Evolutionary conservation across 2,797 vertebrate genomes (phyloP), one percentile per base, ranked within the genome.

Genomic region (Lophius americanus): DNA sequence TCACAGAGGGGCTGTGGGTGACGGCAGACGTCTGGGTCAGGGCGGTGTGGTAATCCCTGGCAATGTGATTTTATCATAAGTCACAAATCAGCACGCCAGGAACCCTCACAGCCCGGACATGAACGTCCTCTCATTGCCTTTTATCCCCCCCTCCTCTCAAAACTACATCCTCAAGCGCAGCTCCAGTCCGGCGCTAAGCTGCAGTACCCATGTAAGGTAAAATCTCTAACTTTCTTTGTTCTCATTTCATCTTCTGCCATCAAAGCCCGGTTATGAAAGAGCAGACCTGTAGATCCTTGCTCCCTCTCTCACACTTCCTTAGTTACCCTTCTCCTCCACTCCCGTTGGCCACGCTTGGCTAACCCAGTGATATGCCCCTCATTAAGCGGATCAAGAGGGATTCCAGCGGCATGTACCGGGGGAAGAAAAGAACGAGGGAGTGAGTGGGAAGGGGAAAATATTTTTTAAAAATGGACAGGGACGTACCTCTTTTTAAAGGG

Each of bases 31-130:
- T 89, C 93, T 90, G 73, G 91, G 95, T 95, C 92, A 92, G 93
- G 94, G 94, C 90, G 96, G 91, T 92, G 97, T 99, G 98, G 98
- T 98, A 99, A 99, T 99, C 98, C 97, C 97, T 99, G 98, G 98
- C 98, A 99, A 99, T 99, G 98, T 99, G 98, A 99, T 99, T 99
- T 99, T 96, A 97, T 98, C 94, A 97, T 95, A 98, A 98, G 82
- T 97, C 97, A 98, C 97, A 99, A 99, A 99, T 99, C 98, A 99
- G 97, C 97, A 99, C 96, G 98, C 98, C 98, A 99, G 98, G 97
- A 98, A 99, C 97, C 98, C 98, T 95, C 96, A 96, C 96, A 96
- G 93, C 96, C 95, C 94, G 92, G 94, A 96, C 96, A 96, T 90
- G 91, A 89, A 89, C 92, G 90, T 74, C 81, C 68, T 75, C 70